phyloP scores from a whole-genome alignment of 2,888 invertebrate species.

The Lepetodrilus schrolli region DNA sequence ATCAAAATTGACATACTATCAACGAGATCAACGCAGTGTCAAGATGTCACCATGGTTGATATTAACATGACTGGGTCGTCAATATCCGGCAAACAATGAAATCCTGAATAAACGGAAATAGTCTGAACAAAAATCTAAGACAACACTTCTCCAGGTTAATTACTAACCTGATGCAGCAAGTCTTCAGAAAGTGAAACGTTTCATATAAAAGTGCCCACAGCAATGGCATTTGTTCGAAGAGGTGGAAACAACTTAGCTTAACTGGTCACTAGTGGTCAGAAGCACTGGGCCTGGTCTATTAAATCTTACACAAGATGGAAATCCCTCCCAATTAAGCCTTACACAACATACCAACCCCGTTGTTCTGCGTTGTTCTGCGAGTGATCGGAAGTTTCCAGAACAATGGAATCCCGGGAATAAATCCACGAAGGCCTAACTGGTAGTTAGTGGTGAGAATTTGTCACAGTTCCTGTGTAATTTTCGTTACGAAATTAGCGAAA shows the following conservation, averaged over 20 bases:
- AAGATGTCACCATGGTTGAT: neutral
- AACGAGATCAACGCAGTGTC: neutral
- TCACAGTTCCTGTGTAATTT: constrained; percentile 10
- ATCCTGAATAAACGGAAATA: too few relatives aligned
- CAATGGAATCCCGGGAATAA: neutral
- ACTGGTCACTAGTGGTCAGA: neutral
- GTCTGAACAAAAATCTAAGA: constrained; percentile 7
- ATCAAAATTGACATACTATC: constrained; percentile 12
- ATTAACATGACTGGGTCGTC: neutral
- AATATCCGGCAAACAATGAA: neutral
- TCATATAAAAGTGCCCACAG: neutral
- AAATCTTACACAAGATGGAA: too few relatives aligned
- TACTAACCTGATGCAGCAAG: too few relatives aligned
- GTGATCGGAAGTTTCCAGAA: too few relatives aligned
- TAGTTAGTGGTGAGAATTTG: neutral
- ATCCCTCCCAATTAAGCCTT: neutral
- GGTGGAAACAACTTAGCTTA: neutral
- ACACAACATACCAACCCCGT: neutral
- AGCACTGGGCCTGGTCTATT: neutral
- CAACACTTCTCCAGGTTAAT: neutral
- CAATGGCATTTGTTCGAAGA: neutral
- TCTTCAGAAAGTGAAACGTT: neutral
- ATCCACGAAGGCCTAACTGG: neutral
- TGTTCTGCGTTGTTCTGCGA: too few relatives aligned
- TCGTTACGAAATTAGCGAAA: neutral